A percentile compares a stretch with the other conserved stretches of the same genome.
Conservation (phyloP, 2,888 invertebrate genomes). For the Pimpla rufipes region DNA sequence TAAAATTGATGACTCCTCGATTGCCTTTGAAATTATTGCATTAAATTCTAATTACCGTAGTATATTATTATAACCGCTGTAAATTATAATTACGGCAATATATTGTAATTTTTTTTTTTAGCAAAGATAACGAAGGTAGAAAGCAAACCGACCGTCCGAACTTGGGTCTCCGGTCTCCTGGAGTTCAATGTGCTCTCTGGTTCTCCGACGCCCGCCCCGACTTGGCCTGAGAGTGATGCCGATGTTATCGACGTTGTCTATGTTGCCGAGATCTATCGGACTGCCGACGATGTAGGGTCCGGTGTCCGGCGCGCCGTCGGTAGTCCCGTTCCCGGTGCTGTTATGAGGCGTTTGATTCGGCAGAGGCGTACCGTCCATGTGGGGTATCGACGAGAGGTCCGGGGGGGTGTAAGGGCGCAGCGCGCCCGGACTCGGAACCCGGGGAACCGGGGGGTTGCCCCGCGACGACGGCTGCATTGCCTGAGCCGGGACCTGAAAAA, state of each 20-base stretch:
- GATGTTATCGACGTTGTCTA: constrained; percentile 84
- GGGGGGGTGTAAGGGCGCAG: constrained; percentile 83
- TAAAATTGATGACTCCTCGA: background rate
- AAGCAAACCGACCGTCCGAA: constrained; percentile 72
- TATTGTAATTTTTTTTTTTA: background rate
- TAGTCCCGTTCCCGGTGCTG: constrained; percentile 74
- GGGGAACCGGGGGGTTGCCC: constrained; percentile 80
- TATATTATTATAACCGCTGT: too few species aligned
- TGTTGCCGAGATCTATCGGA: constrained; percentile 82
- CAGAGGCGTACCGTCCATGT: constrained; percentile 83
- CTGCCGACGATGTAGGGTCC: constrained; percentile 83
- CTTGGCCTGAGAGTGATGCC: constrained; percentile 77
- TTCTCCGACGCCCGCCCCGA: constrained; percentile 71
- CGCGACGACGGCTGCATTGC: constrained; percentile 83
- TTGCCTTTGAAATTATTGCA: background rate
- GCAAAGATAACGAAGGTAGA: background rate
- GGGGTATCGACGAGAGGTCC: constrained; percentile 83
- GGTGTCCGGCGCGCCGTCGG: constrained; percentile 68
- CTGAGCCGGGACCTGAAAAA: constrained; percentile 81
- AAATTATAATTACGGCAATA: too few species aligned
- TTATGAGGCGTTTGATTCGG: constrained; percentile 73
- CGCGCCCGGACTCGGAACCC: constrained; percentile 76
- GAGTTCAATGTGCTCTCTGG: constrained; percentile 82
- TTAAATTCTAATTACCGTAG: background rate
- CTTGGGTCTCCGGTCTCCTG: constrained; percentile 75